These are phyloP conservation scores for Drosophila pseudoobscura DNA, from an alignment of 1,140 invertebrate genomes.

Conservation along the genomic window DNA sequence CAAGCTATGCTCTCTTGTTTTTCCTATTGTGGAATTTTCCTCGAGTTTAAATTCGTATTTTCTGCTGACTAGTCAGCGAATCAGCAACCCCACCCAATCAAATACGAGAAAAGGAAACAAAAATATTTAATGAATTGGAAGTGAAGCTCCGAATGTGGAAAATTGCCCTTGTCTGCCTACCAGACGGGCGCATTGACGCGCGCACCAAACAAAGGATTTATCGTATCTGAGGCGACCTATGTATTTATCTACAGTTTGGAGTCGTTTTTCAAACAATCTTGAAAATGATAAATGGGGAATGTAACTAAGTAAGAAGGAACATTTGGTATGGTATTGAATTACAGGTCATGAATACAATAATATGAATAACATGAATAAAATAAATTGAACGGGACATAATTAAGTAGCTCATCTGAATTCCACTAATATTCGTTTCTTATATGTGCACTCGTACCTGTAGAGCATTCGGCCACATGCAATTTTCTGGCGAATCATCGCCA, in stretches of 20 bases:
- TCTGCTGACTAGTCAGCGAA: conserved; percentile 15
- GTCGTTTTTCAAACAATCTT: no score
- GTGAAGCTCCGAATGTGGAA: conserved; percentile 33
- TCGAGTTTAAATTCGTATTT: conserved; percentile 54
- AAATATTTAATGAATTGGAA: conserved; percentile 61
- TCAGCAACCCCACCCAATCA: conserved; percentile 38
- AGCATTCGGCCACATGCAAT: conserved; percentile 82
- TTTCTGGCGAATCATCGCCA: conserved; percentile 59
- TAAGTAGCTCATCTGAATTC: no score
- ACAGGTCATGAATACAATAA: no score
- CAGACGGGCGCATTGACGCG: neutral
- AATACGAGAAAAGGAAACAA: conserved; percentile 19
- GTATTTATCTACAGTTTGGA: no score
- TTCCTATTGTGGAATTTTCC: conserved; percentile 36
- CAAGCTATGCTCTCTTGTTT: conserved; percentile 38
- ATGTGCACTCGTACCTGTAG: conserved; percentile 57
- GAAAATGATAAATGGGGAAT: no score
- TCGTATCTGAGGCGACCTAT: no score
- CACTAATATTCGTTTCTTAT: no score
- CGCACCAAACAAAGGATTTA: neutral
- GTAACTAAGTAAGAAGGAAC: no score
- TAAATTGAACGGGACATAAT: no score
- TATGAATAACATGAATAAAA: no score
- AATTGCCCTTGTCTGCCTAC: neutral
- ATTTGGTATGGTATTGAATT: no score